Conservation (phyloP, 2,888 invertebrate genomes). For the Drosophila limbata region DNA sequence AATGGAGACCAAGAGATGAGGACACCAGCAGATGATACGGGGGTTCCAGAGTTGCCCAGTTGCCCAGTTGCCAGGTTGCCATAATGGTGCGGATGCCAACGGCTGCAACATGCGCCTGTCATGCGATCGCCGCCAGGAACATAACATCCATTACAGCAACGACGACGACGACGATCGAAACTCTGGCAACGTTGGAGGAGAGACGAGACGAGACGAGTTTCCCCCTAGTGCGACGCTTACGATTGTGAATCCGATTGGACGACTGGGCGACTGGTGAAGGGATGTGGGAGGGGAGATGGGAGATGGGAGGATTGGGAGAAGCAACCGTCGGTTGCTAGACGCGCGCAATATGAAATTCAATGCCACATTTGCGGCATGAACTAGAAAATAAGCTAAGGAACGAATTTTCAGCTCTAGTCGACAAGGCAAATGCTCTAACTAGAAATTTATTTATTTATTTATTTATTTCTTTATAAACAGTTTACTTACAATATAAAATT, state of each 20-base stretch:
- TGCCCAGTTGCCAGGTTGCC: conserved; percentile 57
- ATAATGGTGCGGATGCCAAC: conserved; percentile 82
- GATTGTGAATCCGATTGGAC: conserved; percentile 63
- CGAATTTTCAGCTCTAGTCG: neutral
- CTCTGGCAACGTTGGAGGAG: conserved; percentile 6
- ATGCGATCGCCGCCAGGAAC: conserved; percentile 82
- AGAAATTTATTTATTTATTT: too few species aligned
- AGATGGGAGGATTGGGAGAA: too few species aligned
- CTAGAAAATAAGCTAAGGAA: conserved; percentile 64
- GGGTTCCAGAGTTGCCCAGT: conserved; percentile 28
- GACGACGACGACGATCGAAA: conserved; percentile 30
- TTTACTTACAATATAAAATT: too few species aligned
- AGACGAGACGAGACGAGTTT: conserved; percentile 36
- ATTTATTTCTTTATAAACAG: too few species aligned
- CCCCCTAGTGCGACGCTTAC: conserved; percentile 55
- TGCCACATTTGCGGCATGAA: conserved; percentile 81
- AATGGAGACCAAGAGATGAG: neutral
- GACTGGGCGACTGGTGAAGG: neutral
- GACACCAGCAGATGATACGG: neutral
- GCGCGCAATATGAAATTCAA: conserved; percentile 82
- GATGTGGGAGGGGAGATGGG: too few species aligned
- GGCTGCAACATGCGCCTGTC: conserved; percentile 82
- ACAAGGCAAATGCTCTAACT: conserved; percentile 27
- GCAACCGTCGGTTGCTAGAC: neutral
- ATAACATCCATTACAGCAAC: conserved; percentile 81